A percentile compares a stretch with the other conserved stretches of the same genome.
Evolutionary conservation across 2,888 invertebrate genomes (phyloP).

Genomic region (Troglohyphantes excavatus): DNA sequence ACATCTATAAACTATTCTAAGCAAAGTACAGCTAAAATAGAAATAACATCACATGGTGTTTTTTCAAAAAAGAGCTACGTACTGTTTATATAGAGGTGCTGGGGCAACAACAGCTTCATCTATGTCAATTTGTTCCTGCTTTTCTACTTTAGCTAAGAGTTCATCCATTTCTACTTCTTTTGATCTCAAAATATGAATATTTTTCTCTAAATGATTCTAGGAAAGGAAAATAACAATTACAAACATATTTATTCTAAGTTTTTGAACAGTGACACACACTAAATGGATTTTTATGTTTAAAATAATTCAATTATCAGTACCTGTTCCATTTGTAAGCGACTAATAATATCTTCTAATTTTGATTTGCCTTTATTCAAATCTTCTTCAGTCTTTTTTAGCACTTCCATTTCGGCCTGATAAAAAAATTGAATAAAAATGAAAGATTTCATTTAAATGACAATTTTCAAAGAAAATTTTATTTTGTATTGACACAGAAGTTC

Average conservation of each 20-base stretch:
- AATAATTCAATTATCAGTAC: slow-evolving; percentile 22
- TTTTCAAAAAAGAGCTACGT: slow-evolving; percentile 83
- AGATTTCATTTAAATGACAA: no score
- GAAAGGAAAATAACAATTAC: neutral
- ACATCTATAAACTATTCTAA: no score
- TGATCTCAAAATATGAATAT: slow-evolving; percentile 91
- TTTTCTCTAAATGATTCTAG: slow-evolving; percentile 89
- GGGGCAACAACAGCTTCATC: slow-evolving; percentile 98
- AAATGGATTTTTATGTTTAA: neutral
- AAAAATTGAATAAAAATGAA: neutral
- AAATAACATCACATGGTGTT: no score
- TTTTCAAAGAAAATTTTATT: no score
- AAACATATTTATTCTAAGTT: neutral
- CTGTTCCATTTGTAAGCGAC: slow-evolving; percentile 85
- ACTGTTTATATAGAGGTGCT: slow-evolving; percentile 97
- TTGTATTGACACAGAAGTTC: no score
- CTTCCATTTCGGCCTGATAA: slow-evolving; percentile 91
- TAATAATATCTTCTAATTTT: slow-evolving; percentile 90
- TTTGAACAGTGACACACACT: no score
- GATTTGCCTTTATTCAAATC: slow-evolving; percentile 91
- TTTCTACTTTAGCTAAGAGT: slow-evolving; percentile 88
- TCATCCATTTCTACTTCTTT: slow-evolving; percentile 93
- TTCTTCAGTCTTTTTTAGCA: slow-evolving; percentile 91
- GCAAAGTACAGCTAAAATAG: no score
- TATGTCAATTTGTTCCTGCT: slow-evolving; percentile 89